Evolutionary conservation across 2,888 invertebrate genomes (phyloP).

Genomic region (Oegoconia quadripuncta): DNA sequence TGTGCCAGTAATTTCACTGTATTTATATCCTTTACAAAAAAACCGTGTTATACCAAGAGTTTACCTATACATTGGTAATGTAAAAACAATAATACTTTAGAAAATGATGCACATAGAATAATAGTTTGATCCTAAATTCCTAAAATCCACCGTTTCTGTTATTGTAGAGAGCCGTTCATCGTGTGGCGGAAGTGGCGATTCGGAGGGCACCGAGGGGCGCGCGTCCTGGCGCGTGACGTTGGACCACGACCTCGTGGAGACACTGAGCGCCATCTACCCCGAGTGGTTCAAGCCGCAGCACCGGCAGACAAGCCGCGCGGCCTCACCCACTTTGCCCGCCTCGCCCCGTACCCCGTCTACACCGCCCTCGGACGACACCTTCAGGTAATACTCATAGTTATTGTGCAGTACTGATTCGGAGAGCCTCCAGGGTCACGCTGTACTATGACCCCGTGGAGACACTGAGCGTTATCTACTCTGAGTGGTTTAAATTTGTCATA

Average conservation of each 20-base stretch:
- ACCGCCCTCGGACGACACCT: constrained; percentile 64
- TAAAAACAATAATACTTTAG: too few relatives aligned
- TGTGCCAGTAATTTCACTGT: too few relatives aligned
- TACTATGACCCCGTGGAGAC: not conserved
- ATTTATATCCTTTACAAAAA: too few relatives aligned
- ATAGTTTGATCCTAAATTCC: too few relatives aligned
- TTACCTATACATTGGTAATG: too few relatives aligned
- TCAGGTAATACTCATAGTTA: constrained; percentile 53
- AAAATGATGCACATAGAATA: too few relatives aligned
- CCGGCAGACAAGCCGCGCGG: constrained; percentile 58
- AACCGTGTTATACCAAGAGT: too few relatives aligned
- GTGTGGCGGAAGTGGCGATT: constrained; percentile 86
- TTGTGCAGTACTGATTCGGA: too few relatives aligned
- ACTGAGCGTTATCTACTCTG: not conserved
- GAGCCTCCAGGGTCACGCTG: not conserved
- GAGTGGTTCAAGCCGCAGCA: constrained; percentile 90
- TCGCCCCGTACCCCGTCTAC: constrained; percentile 38
- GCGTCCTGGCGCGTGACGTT: constrained; percentile 95
- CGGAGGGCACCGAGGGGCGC: constrained; percentile 84
- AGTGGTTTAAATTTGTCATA: not conserved
- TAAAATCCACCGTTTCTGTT: too few relatives aligned
- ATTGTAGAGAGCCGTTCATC: constrained; percentile 86
- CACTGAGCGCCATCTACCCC: constrained; percentile 94
- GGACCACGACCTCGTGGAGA: constrained; percentile 95
- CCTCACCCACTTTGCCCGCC: constrained; percentile 52